Evolutionary conservation across 2,888 invertebrate genomes (phyloP), one percentile per base, ranked within the genome.

Genomic region (Therioaphis trifolii): DNA sequence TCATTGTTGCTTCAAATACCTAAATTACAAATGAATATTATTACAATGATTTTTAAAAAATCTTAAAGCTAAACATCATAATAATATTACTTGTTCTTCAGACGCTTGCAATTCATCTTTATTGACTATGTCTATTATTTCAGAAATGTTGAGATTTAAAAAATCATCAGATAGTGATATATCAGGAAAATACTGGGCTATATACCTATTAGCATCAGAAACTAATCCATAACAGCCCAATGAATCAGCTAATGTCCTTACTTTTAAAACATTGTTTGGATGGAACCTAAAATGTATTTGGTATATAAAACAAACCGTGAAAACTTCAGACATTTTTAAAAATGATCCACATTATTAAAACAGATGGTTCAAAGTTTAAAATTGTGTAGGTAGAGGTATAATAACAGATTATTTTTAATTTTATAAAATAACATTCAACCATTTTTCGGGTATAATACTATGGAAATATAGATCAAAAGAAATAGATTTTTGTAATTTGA

Each of bases 1-100:
- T 89, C 91, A 96, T 92, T 61, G 94, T 93, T 2, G 95, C 94
- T 88, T 95, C 94, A 89, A 95, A 96, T 49, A 96, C 94, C 89
- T 92, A 86, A 18, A 84, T 61, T 18, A 69, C 3, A 24, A 66
- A 24, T 15, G 5, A 78, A 27, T 24, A 24, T 0, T 75, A 18
- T 27, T 24, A 15, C 12, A 27, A 40, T 29, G 7, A 24, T 15
- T 35, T 29, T 61, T 14, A n/a, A n/a, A n/a, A n/a, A n/a, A n/a
- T n/a, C 15, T 27, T 84, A n/a, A 43, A 12, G 21, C 52, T 1
- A 18, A 43, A 21, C 58, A 35, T 43, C 69, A 61, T 35, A 61
- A 21, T 21, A 49, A 84, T 29, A 72, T 85, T 85, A 91, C 91
- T 89, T 93, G 92, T 88, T 95, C 95, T 88, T 96, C 96, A 55